Conservation (phyloP, 92 coral and sea anemone species). For the Zoanthus sociatus region DNA sequence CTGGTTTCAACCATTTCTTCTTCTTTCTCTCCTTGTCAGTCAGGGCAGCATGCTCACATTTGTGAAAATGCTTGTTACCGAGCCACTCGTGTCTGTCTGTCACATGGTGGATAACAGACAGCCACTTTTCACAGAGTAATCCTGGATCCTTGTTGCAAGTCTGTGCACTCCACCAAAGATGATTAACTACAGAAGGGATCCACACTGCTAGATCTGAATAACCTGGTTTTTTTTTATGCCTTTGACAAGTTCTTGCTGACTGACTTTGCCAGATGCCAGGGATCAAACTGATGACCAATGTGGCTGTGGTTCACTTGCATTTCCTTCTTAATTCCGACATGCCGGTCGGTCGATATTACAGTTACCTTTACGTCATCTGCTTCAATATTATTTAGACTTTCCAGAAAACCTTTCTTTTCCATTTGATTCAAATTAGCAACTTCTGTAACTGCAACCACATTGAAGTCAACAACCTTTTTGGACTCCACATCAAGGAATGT, state of each 20-base stretch:
- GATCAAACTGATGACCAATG: conserved; percentile 32
- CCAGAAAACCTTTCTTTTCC: conserved; percentile 35
- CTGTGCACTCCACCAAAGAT: neutral
- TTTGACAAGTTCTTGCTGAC: conserved; percentile 8
- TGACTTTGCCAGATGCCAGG: conserved; percentile 45
- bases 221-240: conserved; percentile 17
- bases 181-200: conserved; percentile 29
- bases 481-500: conserved; percentile 16
- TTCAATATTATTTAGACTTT: neutral
- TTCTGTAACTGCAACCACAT: conserved; percentile 20
- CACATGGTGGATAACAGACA: conserved; percentile 19
- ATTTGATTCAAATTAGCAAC: conserved; percentile 18
- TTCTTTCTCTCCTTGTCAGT: neutral
- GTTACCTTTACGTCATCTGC: neutral
- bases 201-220: conserved; percentile 6
- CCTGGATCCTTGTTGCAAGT: conserved; percentile 13
- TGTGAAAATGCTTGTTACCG: conserved; percentile 19
- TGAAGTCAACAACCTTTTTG: conserved; percentile 36
- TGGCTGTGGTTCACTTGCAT: conserved; percentile 7
- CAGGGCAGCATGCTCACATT: conserved; percentile 17
- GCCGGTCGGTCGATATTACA: neutral
- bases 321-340: conserved; percentile 1
- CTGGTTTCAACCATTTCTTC: conserved; percentile 45
- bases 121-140: conserved; percentile 16
- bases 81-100: conserved; percentile 14